Evolutionary conservation across 2,113 vertebrate genomes (phyloP).

Genomic region (Rousettus leschenaultii): DNA sequence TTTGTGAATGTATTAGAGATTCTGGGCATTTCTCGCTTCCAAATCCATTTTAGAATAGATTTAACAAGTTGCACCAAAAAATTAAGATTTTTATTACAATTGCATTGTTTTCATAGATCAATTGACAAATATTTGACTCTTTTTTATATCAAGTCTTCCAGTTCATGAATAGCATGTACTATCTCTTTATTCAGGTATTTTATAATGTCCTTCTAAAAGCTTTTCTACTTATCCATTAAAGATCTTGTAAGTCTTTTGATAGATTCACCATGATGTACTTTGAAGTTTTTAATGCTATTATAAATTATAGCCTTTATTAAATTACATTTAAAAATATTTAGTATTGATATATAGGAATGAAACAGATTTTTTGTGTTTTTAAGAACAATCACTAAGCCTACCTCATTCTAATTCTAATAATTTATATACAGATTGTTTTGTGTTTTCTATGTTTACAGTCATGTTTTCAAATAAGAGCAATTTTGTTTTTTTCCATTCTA

Average conservation of each 20-base stretch:
- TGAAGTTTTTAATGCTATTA: not conserved
- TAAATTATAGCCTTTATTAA: not conserved
- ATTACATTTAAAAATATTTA: not conserved
- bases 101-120: not conserved
- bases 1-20: not conserved
- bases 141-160: not conserved
- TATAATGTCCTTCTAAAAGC: not conserved
- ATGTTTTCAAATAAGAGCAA: not conserved
- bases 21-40: not conserved
- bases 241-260: not conserved
- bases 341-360: not conserved
- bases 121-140: not conserved
- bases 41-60: not conserved
- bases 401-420: not conserved
- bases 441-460: not conserved
- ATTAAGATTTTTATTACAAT: not conserved
- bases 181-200: not conserved
- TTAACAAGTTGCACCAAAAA: not conserved
- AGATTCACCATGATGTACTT: not conserved
- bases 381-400: not conserved
- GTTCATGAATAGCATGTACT: not conserved
- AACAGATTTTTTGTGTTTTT: not conserved
- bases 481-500: not conserved
- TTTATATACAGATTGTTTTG: not conserved
- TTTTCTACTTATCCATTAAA: not conserved